phyloP scores from a whole-genome alignment of 2,888 invertebrate species.

The Agriotes lineatus region DNA sequence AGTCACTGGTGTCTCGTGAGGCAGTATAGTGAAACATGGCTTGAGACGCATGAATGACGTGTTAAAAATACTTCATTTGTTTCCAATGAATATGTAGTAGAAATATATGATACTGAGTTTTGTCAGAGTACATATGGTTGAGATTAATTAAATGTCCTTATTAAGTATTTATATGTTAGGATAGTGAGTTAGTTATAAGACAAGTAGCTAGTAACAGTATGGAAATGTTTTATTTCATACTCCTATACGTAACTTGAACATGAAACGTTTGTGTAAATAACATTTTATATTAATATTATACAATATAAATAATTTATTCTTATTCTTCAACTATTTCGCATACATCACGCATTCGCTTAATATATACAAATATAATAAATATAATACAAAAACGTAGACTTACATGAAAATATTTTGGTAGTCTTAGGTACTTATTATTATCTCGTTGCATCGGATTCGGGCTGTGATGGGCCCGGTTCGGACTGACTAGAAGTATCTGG shows the following conservation, averaged over 20 bases:
- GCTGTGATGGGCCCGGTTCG: constrained; percentile 52
- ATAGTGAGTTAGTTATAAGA: constrained; percentile 15
- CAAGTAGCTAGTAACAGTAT: constrained; percentile 51
- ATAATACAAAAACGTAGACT: constrained; percentile 54
- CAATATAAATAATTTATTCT: constrained; percentile 48
- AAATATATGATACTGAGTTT: no score
- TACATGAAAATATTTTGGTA: constrained; percentile 52
- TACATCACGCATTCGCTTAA: constrained; percentile 50
- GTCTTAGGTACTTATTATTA: constrained; percentile 53
- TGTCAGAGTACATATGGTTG: background rate
- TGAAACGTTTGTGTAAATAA: constrained; percentile 62
- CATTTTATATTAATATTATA: constrained; percentile 56
- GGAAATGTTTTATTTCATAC: constrained; percentile 57
- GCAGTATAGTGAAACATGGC: no score
- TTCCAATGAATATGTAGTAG: no score
- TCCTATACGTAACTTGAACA: constrained; percentile 56
- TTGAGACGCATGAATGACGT: no score
- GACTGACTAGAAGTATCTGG: constrained; percentile 53
- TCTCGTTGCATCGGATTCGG: constrained; percentile 50
- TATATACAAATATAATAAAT: constrained; percentile 55
- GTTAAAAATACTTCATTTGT: no score
- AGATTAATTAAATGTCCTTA: constrained; percentile 13
- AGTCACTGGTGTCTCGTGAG: no score
- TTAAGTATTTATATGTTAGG: constrained; percentile 22
- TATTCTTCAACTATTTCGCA: constrained; percentile 42